Conservation (phyloP, 2,113 vertebrate species). For the Sakesphorus luctuosus region DNA sequence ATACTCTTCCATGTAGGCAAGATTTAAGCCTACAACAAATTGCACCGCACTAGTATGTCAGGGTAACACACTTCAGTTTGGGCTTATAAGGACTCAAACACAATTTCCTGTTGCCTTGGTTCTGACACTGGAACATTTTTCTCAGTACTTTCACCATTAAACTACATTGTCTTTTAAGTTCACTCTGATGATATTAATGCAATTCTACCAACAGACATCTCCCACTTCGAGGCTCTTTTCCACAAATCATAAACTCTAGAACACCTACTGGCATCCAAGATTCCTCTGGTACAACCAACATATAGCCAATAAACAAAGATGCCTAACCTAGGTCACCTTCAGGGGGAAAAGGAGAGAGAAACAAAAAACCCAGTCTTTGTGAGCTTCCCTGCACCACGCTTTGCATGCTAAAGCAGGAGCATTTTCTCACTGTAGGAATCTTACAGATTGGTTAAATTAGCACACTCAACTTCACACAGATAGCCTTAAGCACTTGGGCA, state of each 20-base stretch:
- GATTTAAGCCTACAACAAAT: not conserved
- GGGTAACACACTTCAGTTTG: not conserved
- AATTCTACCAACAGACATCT: not conserved
- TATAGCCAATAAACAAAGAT: not conserved
- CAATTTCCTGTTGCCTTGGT: not conserved
- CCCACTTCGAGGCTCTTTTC: not conserved
- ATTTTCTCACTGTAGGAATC: not conserved
- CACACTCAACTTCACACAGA: not conserved
- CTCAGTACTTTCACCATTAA: not conserved
- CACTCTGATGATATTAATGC: not conserved
- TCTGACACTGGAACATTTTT: not conserved
- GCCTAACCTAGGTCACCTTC: not conserved
- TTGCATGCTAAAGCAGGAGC: not conserved
- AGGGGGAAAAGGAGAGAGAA: accelerated
- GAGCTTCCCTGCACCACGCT: not conserved
- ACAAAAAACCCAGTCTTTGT: not conserved
- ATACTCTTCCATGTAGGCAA: accelerated
- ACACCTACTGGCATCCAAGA: not conserved
- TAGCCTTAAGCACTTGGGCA: not conserved
- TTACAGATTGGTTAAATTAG: not conserved
- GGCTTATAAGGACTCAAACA: not conserved
- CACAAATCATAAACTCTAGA: not conserved
- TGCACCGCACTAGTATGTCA: not conserved
- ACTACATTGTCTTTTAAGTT: not conserved
- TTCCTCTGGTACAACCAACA: not conserved